Base-by-base conservation (phyloP, 2,888 invertebrate genomes). In the Drosophila niveifrons region DNA sequence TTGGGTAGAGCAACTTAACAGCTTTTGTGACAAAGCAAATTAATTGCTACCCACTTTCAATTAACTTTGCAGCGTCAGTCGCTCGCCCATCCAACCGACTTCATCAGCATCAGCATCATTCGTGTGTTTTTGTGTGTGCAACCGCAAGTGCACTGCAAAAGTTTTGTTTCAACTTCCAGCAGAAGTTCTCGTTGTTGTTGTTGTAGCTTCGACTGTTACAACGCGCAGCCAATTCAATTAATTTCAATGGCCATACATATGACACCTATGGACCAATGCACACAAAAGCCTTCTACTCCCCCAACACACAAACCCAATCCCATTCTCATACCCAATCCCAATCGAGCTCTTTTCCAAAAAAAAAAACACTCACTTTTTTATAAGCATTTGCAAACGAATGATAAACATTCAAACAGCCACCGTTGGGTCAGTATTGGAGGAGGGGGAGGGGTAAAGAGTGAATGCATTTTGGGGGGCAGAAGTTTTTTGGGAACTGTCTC, bases 1-100 rank as follows among this genome's bases (percentile, higher is more conserved):
- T 23, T 23, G n/a, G 41, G n/a, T 9, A 31, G 10, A 11, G 41
- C 11, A 56, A 62, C 72, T 77, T 77, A 88, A 79, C 85, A 79
- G 83, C 81, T 89, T 83, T 80, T 87, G 77, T 74, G 78, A 88
- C 88, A 85, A 84, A 84, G 89, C 82, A 88, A 84, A 89, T 85
- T 85, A 85, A 85, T 85, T 88, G 82, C 89, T 83, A 76, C 73
- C 85, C 83, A 73, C 63, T 87, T 89, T 84, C 83, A 89, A 89
- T 84, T 87, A 89, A 84, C 88, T 89, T 89, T 73, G 53, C 64
- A 63, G 68, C 51, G 34, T 17, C 55, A 23, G 1, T 23, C 23
- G 23, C 23, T 23, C 58, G 46, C 57, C 66, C 55, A 59, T 31
- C 18, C 50, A 52, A 43, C 68, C 63, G 46, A 71, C 72, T 80